Evolutionary conservation across 2,888 invertebrate species (phyloP), one percentile per base, ranked within the genome.

Genomic region (Petrolisthes cinctipes): DNA sequence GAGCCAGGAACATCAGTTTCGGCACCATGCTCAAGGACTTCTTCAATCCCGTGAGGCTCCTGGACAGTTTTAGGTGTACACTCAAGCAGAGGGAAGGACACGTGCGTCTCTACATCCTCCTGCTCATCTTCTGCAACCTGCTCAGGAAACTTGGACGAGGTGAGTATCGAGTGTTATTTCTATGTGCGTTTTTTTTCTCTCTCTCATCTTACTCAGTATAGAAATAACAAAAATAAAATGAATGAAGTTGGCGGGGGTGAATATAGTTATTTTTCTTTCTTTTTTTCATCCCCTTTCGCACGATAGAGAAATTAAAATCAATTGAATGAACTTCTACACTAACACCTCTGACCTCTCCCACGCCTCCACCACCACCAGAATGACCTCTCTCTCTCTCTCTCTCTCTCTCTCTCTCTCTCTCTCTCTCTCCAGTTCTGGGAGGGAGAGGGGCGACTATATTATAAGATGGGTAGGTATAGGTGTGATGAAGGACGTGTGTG

Each of bases 141-240:
- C 80, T 89, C 14, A 76, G 90, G 54, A 86, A 85, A 51, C 83
- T 90, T 17, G 90, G 90, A 9, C 71, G 90, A 90, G 90, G 90
- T 90, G 66, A 68, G 90, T 88, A 14, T 4, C 7, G 4, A 6
- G 1, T 2, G 4, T 4, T 68, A 4, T 53, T 4, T 9, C 7
- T 5, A 4, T 53, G 51, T 61, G 61, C 61, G 3, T 9, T 61
- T 61, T 61, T 17, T 61, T 4, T 75, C 75, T 75, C 75, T 75
- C 75, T 75, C 75, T 75, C 75, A n/a, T 20, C 0, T 37, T 37
- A 37, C 37, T 37, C 37, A 37, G 37, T 37, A 37, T 0, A 37
- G 37, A 37, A 37, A 37, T 37, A 37, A 37, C 0, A 37, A 37
- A 37, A 37, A 37, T 37, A 0, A 37, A 37, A 37, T 37, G 0